Base-by-base conservation (phyloP, 2,113 vertebrate species). In the Cavia porcellus region DNA sequence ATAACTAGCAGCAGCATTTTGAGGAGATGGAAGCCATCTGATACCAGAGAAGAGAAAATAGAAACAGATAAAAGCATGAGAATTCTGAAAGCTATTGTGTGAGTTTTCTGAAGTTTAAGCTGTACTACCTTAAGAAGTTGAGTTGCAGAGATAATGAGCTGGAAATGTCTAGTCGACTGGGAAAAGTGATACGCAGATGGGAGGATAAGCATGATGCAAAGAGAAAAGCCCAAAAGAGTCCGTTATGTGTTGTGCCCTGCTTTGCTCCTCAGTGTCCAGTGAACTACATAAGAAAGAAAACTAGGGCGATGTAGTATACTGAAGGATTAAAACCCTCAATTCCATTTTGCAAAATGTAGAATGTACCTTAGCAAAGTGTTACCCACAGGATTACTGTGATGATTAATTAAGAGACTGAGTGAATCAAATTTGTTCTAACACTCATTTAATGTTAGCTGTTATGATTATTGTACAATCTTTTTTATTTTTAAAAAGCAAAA, bases 21-120 rank as follows among this genome's bases (percentile, higher is more conserved):
- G 92, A 96, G 84, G 83, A 91, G 93, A 83, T 82, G 50, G 89
- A 90, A 97, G 87, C 85, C 89, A 80, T 94, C 94, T 94, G 93
- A 97, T 96, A 95, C 42, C 19, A 62, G 75, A 90, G 93, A 92
- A 77, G 5, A 95, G 93, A 96, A 96, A 96, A 92, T 74, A 95
- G 95, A 94, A 97, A 95, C 81, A 97, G 96, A 98, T 92, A 92
- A 98, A 98, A 95, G 90, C 52, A 61, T 12, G 84, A 82, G 90
- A 82, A 79, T 94, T 95, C 96, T 93, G 68, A 92, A 87, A 90
- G 85, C 47, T 32, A 90, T 57, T 89, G 89, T 96, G 93, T 89
- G 85, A 62, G 28, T 64, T 96, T 96, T 79, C 81, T 96, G 81
- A 97, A 89, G 84, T 97, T 94, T 82, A 90, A 79, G 57, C 82